These are phyloP conservation scores for Oscheius sp. DNA, from an alignment of 2,888 invertebrate genomes.

Conservation along the genomic window DNA sequence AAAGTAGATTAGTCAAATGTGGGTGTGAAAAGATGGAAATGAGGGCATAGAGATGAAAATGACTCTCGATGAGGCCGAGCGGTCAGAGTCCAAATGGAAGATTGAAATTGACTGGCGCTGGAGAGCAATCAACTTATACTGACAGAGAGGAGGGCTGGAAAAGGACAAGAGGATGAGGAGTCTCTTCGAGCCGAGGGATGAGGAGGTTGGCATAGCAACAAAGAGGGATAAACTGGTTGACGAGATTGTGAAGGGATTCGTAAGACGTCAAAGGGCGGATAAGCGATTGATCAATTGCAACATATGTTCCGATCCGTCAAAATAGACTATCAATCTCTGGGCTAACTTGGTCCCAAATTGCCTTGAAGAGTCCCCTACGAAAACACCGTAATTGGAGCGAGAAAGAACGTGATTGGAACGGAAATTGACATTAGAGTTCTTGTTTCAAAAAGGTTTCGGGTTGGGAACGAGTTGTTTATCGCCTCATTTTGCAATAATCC, in stretches of 20 bases:
- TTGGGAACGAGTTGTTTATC: no score
- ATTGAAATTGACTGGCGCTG: neutral
- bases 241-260: neutral
- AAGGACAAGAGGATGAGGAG: slow-evolving; percentile 2
- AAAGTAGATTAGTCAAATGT: slow-evolving; percentile 11
- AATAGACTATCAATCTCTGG: neutral
- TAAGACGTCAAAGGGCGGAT: neutral
- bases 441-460: no score
- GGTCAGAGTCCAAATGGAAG: neutral
- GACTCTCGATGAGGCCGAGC: neutral
- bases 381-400: slow-evolving; percentile 9
- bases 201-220: slow-evolving; percentile 16
- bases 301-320: slow-evolving; percentile 17
- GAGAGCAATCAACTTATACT: no score
- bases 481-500: no score
- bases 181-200: no score
- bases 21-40: slow-evolving; percentile 19
- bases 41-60: slow-evolving; percentile 3
- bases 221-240: slow-evolving; percentile 8
- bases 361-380: neutral
- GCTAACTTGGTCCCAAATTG: neutral
- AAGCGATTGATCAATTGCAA: slow-evolving; percentile 19
- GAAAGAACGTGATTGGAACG: neutral
- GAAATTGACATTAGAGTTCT: neutral
- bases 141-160: neutral